Evolutionary conservation across 1,140 invertebrate genomes (phyloP).

Genomic region (Diprion similis): DNA sequence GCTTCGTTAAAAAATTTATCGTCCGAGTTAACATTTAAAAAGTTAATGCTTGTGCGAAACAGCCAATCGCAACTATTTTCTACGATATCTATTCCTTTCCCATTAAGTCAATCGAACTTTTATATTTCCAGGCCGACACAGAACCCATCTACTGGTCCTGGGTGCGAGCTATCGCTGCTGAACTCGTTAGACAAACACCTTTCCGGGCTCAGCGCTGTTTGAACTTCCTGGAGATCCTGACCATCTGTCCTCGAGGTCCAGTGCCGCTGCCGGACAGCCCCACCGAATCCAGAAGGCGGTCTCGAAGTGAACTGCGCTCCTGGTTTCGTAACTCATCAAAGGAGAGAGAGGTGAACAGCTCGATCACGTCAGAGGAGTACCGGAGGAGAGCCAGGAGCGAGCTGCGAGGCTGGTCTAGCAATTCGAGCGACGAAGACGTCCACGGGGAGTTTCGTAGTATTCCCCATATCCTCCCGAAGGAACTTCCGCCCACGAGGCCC

Average conservation of each 20-base stretch:
- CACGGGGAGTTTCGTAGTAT: slow-evolving; percentile 46
- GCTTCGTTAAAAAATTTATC: too few species aligned
- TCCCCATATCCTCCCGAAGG: slow-evolving; percentile 36
- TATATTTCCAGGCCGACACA: slow-evolving; percentile 61
- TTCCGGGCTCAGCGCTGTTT: slow-evolving; percentile 61
- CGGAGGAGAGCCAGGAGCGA: slow-evolving; percentile 50
- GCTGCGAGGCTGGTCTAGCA: slow-evolving; percentile 55
- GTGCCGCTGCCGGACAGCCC: slow-evolving; percentile 51
- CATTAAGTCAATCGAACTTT: slow-evolving; percentile 16
- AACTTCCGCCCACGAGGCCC: slow-evolving; percentile 34
- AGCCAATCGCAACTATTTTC: too few species aligned
- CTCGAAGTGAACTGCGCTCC: slow-evolving; percentile 53
- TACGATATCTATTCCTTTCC: neutral
- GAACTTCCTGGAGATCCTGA: slow-evolving; percentile 59
- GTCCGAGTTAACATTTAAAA: too few species aligned
- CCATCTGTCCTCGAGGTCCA: slow-evolving; percentile 50
- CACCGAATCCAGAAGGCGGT: slow-evolving; percentile 49
- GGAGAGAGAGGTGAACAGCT: slow-evolving; percentile 31
- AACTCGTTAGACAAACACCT: slow-evolving; percentile 69
- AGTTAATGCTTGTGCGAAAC: too few species aligned
- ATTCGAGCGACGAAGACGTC: slow-evolving; percentile 58
- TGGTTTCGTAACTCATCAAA: slow-evolving; percentile 45
- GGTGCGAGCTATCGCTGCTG: slow-evolving; percentile 68
- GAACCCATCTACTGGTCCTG: slow-evolving; percentile 68
- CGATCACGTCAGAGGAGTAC: slow-evolving; percentile 38